These are phyloP conservation scores for Drosophila nikananu DNA, from an alignment of 1,140 invertebrate species.

Conservation along the genomic window DNA sequence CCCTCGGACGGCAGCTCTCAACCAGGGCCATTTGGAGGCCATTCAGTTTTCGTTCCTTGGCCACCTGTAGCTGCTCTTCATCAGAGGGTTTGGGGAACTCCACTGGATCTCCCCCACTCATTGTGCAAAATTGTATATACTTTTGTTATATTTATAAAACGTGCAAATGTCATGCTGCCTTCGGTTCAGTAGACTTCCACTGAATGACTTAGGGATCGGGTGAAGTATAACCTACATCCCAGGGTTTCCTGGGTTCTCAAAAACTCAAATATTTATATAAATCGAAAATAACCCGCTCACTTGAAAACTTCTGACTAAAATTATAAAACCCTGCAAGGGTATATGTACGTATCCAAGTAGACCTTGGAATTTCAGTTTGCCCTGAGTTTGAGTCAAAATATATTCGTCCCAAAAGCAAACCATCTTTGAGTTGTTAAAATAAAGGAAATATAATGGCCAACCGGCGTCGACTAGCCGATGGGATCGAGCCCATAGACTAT, in stretches of 20 bases:
- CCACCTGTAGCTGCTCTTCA: neutral
- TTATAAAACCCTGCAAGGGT: no score
- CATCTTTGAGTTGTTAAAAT: no score
- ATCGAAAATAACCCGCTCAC: no score
- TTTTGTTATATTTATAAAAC: neutral
- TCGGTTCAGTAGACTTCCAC: neutral
- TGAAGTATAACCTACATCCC: neutral
- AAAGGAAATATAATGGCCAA: no score
- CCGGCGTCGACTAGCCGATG: no score
- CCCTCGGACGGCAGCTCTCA: neutral
- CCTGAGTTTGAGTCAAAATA: no score
- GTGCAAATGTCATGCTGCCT: neutral
- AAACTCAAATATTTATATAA: neutral
- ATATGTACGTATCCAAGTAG: no score
- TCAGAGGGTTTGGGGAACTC: neutral
- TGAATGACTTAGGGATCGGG: neutral
- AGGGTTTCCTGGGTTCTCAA: neutral
- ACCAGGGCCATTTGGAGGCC: no score
- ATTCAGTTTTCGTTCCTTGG: neutral
- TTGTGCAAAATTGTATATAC: neutral
- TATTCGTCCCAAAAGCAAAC: no score
- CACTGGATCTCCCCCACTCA: neutral
- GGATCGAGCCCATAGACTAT: no score
- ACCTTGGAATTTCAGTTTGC: no score
- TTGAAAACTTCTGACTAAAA: no score